Evolutionary conservation across 2,888 invertebrate species (phyloP).

Genomic region (Acanthosoma haemorrhoidale): DNA sequence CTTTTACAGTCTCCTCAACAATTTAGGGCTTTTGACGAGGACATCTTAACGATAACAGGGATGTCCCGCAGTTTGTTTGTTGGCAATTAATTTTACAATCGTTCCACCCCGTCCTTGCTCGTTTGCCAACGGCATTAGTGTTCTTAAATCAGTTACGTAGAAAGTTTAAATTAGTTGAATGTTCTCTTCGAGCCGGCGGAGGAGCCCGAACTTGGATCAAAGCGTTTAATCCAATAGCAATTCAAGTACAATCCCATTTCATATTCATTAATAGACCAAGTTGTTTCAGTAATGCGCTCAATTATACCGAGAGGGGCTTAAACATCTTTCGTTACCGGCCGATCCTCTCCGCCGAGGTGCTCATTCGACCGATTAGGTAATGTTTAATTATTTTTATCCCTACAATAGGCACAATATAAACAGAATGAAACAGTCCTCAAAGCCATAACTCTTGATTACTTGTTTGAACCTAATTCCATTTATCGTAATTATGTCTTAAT

Average conservation of each 20-base stretch:
- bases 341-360: neutral
- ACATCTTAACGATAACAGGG: too few species aligned
- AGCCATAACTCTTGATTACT: too few species aligned
- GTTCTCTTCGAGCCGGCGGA: neutral
- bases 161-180: slow-evolving; percentile 4
- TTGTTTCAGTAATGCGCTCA: neutral
- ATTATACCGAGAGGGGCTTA: neutral
- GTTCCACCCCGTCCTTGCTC: neutral
- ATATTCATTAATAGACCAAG: slow-evolving; percentile 1
- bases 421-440: too few species aligned
- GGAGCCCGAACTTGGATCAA: neutral
- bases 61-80: too few species aligned
- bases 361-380: neutral
- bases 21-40: too few species aligned
- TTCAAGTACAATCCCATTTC: slow-evolving; percentile 5
- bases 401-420: too few species aligned
- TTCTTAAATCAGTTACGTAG: neutral
- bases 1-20: too few species aligned
- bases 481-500: too few species aligned
- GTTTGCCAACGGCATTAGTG: neutral
- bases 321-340: neutral
- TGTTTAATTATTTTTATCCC: too few species aligned
- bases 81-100: too few species aligned
- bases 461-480: too few species aligned
- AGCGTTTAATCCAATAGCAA: slow-evolving; percentile 4